Conservation (phyloP, 2,888 invertebrate genomes). For the Zaprionus obscuricornis region DNA sequence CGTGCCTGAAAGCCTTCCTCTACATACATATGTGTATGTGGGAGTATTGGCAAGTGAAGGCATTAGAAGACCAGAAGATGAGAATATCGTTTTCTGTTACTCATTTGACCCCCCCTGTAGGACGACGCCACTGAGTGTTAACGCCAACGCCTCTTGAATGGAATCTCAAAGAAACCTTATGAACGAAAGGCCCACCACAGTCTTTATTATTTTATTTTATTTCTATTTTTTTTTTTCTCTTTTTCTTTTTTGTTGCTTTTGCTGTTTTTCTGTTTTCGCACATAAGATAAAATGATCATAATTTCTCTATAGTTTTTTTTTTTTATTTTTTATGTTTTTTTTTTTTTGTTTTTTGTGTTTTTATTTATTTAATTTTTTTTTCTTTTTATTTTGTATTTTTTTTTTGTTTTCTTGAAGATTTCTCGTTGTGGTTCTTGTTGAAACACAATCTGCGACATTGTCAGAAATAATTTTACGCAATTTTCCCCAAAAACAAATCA, state of each 20-base stretch:
- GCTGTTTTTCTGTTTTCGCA: slow-evolving; percentile 49
- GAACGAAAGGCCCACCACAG: slow-evolving; percentile 31
- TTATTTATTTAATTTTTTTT: slow-evolving; percentile 18
- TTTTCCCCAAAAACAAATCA: slow-evolving; percentile 47
- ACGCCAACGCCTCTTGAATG: slow-evolving; percentile 43
- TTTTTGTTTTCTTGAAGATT: slow-evolving; percentile 31
- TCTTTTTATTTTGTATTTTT: no score
- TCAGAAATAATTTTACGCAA: slow-evolving; percentile 64
- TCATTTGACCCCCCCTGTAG: slow-evolving; percentile 3
- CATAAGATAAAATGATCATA: slow-evolving; percentile 66
- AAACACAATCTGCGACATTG: slow-evolving; percentile 77
- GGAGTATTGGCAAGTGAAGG: no score
- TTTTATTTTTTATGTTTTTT: slow-evolving; percentile 21
- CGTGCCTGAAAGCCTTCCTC: slow-evolving; percentile 34
- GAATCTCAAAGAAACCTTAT: slow-evolving; percentile 53
- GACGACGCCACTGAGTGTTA: slow-evolving; percentile 31
- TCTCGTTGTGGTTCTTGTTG: slow-evolving; percentile 32
- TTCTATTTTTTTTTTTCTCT: no score
- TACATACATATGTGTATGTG: slow-evolving; percentile 1
- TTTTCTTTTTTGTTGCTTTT: no score
- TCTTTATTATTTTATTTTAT: no score
- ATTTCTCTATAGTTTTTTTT: slow-evolving; percentile 38
- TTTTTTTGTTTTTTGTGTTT: slow-evolving; percentile 17
- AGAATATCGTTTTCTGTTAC: not conserved
- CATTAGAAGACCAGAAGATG: no score